Conservation (phyloP, 2,888 invertebrate species). For the Tachina fera region DNA sequence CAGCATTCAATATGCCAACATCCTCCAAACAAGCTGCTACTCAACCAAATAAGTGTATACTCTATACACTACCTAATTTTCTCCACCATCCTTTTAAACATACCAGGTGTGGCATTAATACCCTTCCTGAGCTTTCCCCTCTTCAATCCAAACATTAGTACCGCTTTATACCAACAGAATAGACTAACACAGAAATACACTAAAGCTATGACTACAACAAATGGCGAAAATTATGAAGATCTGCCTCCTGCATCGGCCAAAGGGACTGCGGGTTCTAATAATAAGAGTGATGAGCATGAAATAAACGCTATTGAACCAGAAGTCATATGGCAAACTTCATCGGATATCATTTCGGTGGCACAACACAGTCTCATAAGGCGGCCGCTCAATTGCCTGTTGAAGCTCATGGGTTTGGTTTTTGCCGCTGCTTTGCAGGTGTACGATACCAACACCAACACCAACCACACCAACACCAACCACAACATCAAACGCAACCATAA, state of each 20-base stretch:
- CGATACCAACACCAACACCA: conserved; percentile 65
- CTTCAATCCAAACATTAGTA: conserved; percentile 79
- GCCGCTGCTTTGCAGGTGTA: conserved; percentile 53
- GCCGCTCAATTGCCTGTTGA: conserved; percentile 77
- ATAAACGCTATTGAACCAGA: conserved; percentile 80
- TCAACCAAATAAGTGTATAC: conserved; percentile 76
- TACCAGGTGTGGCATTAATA: conserved; percentile 79
- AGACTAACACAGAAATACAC: conserved; percentile 80
- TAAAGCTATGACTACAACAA: conserved; percentile 71
- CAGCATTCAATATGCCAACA: conserved; percentile 55
- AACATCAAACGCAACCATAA: conserved; percentile 70
- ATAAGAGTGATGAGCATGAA: conserved; percentile 76
- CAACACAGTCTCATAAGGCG: conserved; percentile 80
- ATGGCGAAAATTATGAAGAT: not conserved
- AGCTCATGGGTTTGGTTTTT: conserved; percentile 59
- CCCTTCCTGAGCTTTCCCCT: conserved; percentile 81
- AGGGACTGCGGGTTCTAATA: conserved; percentile 25
- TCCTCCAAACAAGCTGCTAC: conserved; percentile 72
- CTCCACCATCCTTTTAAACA: conserved; percentile 79
- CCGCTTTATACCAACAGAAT: conserved; percentile 78
- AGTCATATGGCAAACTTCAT: conserved; percentile 79
- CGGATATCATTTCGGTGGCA: conserved; percentile 78
- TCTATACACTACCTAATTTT: conserved; percentile 80
- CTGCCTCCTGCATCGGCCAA: conserved; percentile 22
- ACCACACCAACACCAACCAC: conserved; percentile 62